phyloP scores from a whole-genome alignment of 2,113 vertebrate species.

The Asarcornis scutulata region DNA sequence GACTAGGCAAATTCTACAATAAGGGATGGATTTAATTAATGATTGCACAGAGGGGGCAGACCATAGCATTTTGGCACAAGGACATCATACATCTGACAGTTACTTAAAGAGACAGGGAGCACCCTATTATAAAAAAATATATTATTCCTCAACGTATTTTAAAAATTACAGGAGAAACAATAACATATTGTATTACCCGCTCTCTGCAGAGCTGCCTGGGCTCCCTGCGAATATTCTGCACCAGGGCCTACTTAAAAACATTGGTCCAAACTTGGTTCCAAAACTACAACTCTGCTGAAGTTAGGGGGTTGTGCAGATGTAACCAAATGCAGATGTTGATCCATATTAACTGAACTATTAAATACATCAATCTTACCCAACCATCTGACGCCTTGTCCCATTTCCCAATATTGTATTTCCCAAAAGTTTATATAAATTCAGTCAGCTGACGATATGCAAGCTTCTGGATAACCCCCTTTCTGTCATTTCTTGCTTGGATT shows the following conservation, averaged over 20 bases:
- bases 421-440: constrained; percentile 48
- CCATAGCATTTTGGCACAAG: constrained; percentile 32
- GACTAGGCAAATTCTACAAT: constrained; percentile 56
- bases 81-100: constrained; percentile 60
- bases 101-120: constrained; percentile 66
- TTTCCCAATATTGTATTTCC: constrained; percentile 28
- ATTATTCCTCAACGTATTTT: constrained; percentile 49
- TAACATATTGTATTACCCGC: constrained; percentile 49
- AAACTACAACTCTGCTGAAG: constrained; percentile 39
- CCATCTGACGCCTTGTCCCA: constrained; percentile 19
- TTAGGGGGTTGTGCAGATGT: constrained; percentile 35
- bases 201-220: constrained; percentile 40
- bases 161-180: constrained; percentile 48
- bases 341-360: constrained; percentile 62
- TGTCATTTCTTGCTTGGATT: neutral
- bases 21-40: constrained; percentile 69
- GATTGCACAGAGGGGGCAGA: constrained; percentile 61
- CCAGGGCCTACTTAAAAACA: constrained; percentile 41
- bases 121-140: constrained; percentile 58
- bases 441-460: constrained; percentile 24
- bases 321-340: constrained; percentile 69
- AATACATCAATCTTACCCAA: constrained; percentile 50
- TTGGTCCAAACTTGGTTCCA: constrained; percentile 38
- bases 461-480: constrained; percentile 4
- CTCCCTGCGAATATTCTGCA: constrained; percentile 37